These are phyloP conservation scores for Myocastor coypus DNA, from an alignment of 2,113 vertebrate species.

Conservation along the genomic window DNA sequence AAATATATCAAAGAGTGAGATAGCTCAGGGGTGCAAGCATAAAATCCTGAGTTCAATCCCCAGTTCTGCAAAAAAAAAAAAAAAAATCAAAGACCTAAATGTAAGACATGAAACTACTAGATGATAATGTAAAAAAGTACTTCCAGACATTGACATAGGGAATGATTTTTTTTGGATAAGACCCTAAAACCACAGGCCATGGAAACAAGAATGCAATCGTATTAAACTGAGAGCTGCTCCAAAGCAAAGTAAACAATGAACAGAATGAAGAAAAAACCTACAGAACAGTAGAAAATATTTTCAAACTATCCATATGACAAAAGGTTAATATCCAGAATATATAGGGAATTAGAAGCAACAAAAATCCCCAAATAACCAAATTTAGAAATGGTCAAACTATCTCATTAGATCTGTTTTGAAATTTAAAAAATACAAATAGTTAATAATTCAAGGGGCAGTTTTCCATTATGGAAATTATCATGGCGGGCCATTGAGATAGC, in stretches of 20 bases:
- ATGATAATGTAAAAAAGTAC: neutral
- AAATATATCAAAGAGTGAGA: neutral
- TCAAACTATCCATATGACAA: neutral
- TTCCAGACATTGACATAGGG: neutral
- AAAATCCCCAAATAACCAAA: neutral
- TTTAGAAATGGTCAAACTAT: neutral
- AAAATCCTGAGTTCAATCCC: too few relatives aligned
- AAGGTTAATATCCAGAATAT: neutral
- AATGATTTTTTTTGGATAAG: neutral
- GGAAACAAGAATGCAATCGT: neutral
- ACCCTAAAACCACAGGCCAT: neutral
- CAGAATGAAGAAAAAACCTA: neutral
- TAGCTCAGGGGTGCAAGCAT: too few relatives aligned
- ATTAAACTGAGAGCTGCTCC: neutral
- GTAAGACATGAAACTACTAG: neutral
- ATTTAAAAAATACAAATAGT: neutral
- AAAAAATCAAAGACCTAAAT: neutral
- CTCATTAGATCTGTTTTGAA: neutral
- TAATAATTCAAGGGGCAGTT: neutral
- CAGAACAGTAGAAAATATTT: neutral
- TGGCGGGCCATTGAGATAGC: too few relatives aligned
- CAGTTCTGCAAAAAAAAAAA: too few relatives aligned
- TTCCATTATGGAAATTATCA: neutral
- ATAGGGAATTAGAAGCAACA: neutral
- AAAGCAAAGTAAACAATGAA: neutral